Base-by-base conservation (phyloP, 2,113 vertebrate genomes). In the Panthera tigris region DNA sequence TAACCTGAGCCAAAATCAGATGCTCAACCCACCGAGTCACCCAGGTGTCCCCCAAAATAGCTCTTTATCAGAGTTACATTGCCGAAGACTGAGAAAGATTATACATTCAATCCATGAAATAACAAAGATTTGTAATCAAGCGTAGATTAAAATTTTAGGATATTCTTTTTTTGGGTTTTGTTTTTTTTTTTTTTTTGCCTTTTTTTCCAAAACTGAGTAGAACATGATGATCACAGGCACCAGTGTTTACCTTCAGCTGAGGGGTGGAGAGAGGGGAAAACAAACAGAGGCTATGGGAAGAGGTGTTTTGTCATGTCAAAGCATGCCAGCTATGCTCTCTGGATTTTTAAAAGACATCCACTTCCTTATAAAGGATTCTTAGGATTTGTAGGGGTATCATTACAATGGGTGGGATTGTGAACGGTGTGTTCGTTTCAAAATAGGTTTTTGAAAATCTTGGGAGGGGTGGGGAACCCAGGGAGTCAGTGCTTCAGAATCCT, bases 281-380 rank as follows among this genome's bases (percentile, higher is more conserved):
- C 57, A 84, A 65, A 39, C 63, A 81, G 82, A 36, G 45, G 78
- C 25, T 3, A 0, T 5, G 61, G 52, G 85, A 50, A 89, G 89
- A 86, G 87, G 36, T 74, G 76, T 45, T 73, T 5, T 3, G 29
- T 85, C 89, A 0, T 31, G 91, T 93, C 25, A 2, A 1, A 88
- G 81, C 97, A 41, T 8, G 91, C 82, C 71, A 5, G 27, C 85
- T 45, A 0, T 66, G 85, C 65, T 41, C 29, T 63, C 4, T n/a
- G 80, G 27, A 11, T 48, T 63, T 74, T 94, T 55, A 4, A 63
- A 90, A 97, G 81, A 74, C 33, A 33, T n/a, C 61, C 27, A 15
- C 41, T 94, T 95, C 87, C 84, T 96, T 50, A 68, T 80, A 41
- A 92, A 84, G 89, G 41, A 48, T 55, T 93, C 73, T 15, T 29